Percentiles rank a stretch among this genome's conserved stretches.
Conservation (phyloP, 2,797 vertebrate genomes). For the Pangasius mekongensis region DNA sequence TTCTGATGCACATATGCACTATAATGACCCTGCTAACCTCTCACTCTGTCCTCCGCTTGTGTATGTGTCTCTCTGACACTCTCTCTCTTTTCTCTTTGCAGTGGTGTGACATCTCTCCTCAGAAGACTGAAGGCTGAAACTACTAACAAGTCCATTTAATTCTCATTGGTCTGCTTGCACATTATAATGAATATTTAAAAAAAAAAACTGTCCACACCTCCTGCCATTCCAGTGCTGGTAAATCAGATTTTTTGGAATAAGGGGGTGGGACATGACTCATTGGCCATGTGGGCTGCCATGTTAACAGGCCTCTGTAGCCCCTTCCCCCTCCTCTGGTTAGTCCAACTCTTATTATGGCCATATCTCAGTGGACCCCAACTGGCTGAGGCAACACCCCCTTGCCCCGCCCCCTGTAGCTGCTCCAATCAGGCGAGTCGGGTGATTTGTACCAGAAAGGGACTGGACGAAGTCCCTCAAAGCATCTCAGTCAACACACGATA, state of each 20-base stretch:
- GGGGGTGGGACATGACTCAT: conserved; percentile 86
- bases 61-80: not conserved
- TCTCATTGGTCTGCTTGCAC: not conserved
- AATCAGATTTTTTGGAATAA: conserved; percentile 71
- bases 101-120: conserved; percentile 9
- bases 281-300: conserved; percentile 87
- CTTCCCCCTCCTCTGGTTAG: conserved; percentile 84
- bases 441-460: conserved; percentile 89
- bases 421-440: conserved; percentile 96
- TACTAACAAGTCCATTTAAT: not conserved
- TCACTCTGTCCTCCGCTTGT: conserved; percentile 18
- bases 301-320: conserved; percentile 80
- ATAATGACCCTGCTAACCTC: not conserved
- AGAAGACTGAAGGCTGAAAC: conserved; percentile 12
- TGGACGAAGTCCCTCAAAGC: conserved; percentile 88
- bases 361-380: conserved; percentile 84
- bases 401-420: conserved; percentile 88
- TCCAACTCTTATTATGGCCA: conserved; percentile 84
- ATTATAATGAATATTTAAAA: conserved; percentile 37
- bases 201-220: not conserved
- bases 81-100: not conserved
- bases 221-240: conserved; percentile 66
- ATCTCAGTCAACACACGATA: conserved; percentile 97
- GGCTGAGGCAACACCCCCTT: conserved; percentile 81
- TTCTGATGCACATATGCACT: not conserved